Conservation (phyloP, 92 coral and sea anemone genomes). For the Phenganax stokvisi region DNA sequence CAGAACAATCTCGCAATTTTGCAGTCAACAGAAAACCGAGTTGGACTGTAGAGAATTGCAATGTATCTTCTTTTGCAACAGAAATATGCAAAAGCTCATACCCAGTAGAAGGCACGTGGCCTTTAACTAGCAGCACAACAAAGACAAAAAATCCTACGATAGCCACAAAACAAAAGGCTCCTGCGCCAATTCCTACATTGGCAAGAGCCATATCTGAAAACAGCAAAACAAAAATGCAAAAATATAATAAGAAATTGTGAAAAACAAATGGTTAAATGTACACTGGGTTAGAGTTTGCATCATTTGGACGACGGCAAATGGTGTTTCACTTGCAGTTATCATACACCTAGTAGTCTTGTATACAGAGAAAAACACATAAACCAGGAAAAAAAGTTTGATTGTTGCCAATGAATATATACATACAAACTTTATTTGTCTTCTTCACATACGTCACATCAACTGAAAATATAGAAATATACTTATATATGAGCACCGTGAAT, state of each 20-base stretch:
- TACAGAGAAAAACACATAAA: too few relatives aligned
- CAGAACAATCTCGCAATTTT: too few relatives aligned
- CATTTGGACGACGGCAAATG: too few relatives aligned
- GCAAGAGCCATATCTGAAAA: slow-evolving; percentile 22
- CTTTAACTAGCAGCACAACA: not conserved
- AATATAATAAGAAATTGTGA: not conserved
- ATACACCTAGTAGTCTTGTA: too few relatives aligned
- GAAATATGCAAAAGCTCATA: not conserved
- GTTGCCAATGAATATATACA: not conserved
- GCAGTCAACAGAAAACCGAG: too few relatives aligned
- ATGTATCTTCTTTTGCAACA: too few relatives aligned
- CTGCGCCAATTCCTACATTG: slow-evolving; percentile 21
- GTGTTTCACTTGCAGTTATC: too few relatives aligned
- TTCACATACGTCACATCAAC: slow-evolving; percentile 36
- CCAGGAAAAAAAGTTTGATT: too few relatives aligned
- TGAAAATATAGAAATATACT: not conserved
- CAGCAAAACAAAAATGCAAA: not conserved
- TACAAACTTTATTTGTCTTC: slow-evolving; percentile 26
- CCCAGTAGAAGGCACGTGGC: slow-evolving; percentile 26
- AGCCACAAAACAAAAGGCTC: slow-evolving; percentile 4
- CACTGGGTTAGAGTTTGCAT: too few relatives aligned
- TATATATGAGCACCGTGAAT: not conserved
- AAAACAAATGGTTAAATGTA: not conserved
- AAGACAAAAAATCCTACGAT: slow-evolving; percentile 12
- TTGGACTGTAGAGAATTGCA: too few relatives aligned